Evolutionary conservation across 2,888 invertebrate species (phyloP).

Genomic region (Oligia strigilis): DNA sequence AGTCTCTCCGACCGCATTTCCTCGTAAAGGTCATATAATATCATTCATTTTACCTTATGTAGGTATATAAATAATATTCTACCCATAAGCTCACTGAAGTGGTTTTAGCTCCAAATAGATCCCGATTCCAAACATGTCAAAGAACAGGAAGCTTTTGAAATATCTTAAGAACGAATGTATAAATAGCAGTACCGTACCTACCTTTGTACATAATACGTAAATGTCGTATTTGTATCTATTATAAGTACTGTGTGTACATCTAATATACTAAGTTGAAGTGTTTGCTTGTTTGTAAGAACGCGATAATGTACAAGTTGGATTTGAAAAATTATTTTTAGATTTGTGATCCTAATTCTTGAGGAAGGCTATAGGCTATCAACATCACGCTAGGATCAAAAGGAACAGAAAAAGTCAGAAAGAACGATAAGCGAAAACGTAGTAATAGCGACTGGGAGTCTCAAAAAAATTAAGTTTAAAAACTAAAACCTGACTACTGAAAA

Average conservation of each 20-base stretch:
- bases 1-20: too few relatives aligned
- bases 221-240: background rate
- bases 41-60: background rate
- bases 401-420: too few relatives aligned
- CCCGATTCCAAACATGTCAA: constrained; percentile 5
- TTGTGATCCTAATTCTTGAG: background rate
- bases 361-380: too few relatives aligned
- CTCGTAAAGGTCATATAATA: background rate
- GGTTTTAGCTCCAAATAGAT: background rate
- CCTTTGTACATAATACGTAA: background rate
- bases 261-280: too few relatives aligned
- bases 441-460: too few relatives aligned
- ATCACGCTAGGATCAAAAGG: too few relatives aligned
- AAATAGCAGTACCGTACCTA: background rate
- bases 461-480: too few relatives aligned
- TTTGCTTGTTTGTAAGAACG: background rate
- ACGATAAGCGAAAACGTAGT: too few relatives aligned
- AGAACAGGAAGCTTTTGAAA: background rate
- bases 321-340: background rate
- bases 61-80: constrained; percentile 4
- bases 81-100: constrained; percentile 15
- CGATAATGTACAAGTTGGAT: background rate
- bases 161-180: background rate
- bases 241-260: background rate
- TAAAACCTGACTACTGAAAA: too few relatives aligned